A percentile compares a stretch with the other conserved stretches of the same genome.
Evolutionary conservation across 2,888 invertebrate genomes (phyloP).

Genomic region (Andrena minutula): DNA sequence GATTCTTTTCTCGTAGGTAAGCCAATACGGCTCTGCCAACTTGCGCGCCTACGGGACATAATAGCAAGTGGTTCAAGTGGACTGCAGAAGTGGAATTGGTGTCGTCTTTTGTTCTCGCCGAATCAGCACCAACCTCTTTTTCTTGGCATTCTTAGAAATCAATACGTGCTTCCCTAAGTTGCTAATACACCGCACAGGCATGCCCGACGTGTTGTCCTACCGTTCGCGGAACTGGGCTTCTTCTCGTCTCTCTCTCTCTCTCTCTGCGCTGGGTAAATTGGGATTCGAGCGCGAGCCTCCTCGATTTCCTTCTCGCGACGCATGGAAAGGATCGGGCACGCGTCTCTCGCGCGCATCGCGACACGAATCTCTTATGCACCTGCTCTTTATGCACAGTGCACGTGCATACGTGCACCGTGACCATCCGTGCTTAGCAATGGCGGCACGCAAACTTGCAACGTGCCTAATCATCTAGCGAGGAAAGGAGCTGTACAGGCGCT

Average conservation of each 20-base stretch:
- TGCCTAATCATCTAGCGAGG: constrained; percentile 42
- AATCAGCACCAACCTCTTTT: constrained; percentile 79
- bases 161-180: constrained; percentile 71
- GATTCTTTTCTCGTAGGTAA: constrained; percentile 54
- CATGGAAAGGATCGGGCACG: not conserved
- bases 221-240: not conserved
- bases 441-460: constrained; percentile 50
- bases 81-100: constrained; percentile 76
- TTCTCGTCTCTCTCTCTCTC: not conserved
- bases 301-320: not conserved
- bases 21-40: constrained; percentile 64
- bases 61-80: constrained; percentile 76
- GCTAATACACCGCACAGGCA: constrained; percentile 55
- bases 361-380: constrained; percentile 8
- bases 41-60: constrained; percentile 67
- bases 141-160: constrained; percentile 78
- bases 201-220: constrained; percentile 1
- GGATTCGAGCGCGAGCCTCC: not conserved
- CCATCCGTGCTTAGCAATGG: constrained; percentile 18
- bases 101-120: constrained; percentile 77
- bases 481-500: constrained; percentile 37
- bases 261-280: not conserved
- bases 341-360: not conserved
- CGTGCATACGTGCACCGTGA: constrained; percentile 12
- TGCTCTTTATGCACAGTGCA: not conserved